Evolutionary conservation across 1,140 invertebrate genomes (phyloP).

Genomic region (Dendroctonus ponderosae): DNA sequence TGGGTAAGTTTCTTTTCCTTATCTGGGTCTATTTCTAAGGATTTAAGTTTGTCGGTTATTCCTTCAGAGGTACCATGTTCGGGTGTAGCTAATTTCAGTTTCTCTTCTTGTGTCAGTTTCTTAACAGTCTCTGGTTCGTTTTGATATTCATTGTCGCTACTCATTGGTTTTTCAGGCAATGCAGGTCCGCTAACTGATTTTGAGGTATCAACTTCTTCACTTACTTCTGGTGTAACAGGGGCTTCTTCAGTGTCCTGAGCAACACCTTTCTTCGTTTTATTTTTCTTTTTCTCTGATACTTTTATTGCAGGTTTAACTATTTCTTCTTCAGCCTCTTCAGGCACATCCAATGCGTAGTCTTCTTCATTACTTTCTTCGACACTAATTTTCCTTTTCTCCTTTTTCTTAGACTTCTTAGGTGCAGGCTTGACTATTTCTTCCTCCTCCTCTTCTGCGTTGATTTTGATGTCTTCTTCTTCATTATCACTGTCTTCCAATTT

Average conservation of each 20-base stretch:
- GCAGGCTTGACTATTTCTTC: constrained; percentile 4
- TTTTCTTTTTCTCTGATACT: constrained; percentile 7
- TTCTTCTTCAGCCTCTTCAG: constrained; percentile 1
- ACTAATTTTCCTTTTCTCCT: constrained; percentile 4
- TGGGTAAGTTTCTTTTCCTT: constrained; percentile 79
- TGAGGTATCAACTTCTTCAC: neutral
- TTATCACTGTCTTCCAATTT: constrained; percentile 4
- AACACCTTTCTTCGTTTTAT: constrained; percentile 4
- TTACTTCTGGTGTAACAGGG: neutral
- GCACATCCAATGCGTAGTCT: neutral
- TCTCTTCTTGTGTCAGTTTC: neutral
- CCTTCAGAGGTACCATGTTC: constrained; percentile 22
- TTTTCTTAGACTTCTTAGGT: constrained; percentile 13
- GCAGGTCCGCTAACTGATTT: neutral
- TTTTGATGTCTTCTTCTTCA: neutral
- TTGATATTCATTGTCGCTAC: neutral
- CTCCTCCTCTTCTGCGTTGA: constrained; percentile 1
- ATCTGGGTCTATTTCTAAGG: constrained; percentile 35
- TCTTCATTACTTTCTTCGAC: constrained; percentile 4
- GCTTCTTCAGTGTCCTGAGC: neutral
- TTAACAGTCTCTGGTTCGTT: neutral
- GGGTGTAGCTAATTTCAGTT: neutral
- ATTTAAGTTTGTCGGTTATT: constrained; percentile 37
- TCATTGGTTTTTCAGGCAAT: neutral
- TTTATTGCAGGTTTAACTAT: neutral